Base-by-base conservation (phyloP, 2,113 vertebrate species). In the Merops nubicus region DNA sequence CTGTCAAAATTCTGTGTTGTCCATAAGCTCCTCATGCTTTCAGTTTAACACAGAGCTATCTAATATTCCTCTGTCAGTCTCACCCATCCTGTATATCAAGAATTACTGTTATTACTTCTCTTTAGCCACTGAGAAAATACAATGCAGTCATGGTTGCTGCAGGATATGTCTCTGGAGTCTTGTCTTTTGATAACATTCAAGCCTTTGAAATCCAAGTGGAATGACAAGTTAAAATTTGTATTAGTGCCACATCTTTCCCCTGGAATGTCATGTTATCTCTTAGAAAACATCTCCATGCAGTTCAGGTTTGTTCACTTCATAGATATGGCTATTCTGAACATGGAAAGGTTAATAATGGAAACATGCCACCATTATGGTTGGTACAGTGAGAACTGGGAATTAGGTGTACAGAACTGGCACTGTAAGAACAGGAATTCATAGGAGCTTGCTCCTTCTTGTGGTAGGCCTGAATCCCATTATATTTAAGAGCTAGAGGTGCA, bases 311-410 rank as follows among this genome's bases (percentile, higher is more conserved):
- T 63, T 76, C 1, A 0, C 10, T 6, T 93, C 22, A 10, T 48
- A 8, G 8, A 6, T 0, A 0, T 42, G 60, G 21, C 73, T 69
- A 0, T 63, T 13, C 36, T 47, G 62, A 67, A 33, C 1, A 0
- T 47, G 34, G 56, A 64, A 59, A 12, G 67, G 26, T 47, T 51
- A 38, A 10, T 38, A 45, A 26, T 63, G 83, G 79, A 80, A 88
- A 60, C 18, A 56, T 87, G 43, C 36, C 48, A 68, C n/a, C 1
- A 1, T 47, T 13, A 2, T 63, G 36, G 8, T 54, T 79, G 51
- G n/a, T 51, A 34, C 5, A 43, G 34, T 12, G 42, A 82, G 28
- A 67, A 13, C 0, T 72, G 60, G 22, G 40, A 29, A 50, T 75
- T 70, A 63, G 26, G 17, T 76, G 29, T 13, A 23, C 62, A 76